These are phyloP conservation scores for Leuciscus idus DNA, from an alignment of 2,113 vertebrate genomes.

Conservation along the genomic window DNA sequence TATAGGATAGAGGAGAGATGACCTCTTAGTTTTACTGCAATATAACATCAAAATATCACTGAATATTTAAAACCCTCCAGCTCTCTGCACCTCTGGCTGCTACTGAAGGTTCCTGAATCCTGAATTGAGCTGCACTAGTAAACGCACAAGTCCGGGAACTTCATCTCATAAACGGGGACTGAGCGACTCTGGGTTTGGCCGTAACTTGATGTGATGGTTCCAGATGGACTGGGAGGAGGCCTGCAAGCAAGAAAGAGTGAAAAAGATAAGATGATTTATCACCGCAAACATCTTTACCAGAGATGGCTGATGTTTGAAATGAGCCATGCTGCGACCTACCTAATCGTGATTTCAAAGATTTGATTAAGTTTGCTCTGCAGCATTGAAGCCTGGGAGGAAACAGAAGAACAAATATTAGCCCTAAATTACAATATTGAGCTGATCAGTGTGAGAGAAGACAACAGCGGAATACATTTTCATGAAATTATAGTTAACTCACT, in stretches of 20 bases:
- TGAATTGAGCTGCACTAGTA: conserved; percentile 75
- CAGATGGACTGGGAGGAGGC: conserved; percentile 93
- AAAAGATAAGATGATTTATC: conserved; percentile 26
- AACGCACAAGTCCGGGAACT: conserved; percentile 96
- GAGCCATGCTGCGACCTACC: conserved; percentile 73
- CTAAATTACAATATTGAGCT: background rate
- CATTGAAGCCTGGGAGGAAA: conserved; percentile 81
- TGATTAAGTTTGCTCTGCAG: conserved; percentile 97
- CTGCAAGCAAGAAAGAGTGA: conserved; percentile 66
- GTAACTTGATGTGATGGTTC: conserved; percentile 88
- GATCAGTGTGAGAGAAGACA: background rate
- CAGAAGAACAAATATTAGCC: conserved; percentile 20
- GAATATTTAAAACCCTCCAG: background rate
- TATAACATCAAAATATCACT: conserved; percentile 27
- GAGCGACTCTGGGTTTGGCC: conserved; percentile 90
- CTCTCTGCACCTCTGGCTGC: background rate
- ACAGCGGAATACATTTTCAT: background rate
- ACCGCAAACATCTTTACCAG: conserved; percentile 1
- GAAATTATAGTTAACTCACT: conserved; percentile 72
- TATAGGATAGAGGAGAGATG: background rate
- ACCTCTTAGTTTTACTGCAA: background rate
- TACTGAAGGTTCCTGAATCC: conserved; percentile 22
- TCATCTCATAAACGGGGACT: conserved; percentile 97
- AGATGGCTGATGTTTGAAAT: background rate
- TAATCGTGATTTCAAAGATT: conserved; percentile 97